Evolutionary conservation across 2,888 invertebrate species (phyloP).

Genomic region (Neria commutata): DNA sequence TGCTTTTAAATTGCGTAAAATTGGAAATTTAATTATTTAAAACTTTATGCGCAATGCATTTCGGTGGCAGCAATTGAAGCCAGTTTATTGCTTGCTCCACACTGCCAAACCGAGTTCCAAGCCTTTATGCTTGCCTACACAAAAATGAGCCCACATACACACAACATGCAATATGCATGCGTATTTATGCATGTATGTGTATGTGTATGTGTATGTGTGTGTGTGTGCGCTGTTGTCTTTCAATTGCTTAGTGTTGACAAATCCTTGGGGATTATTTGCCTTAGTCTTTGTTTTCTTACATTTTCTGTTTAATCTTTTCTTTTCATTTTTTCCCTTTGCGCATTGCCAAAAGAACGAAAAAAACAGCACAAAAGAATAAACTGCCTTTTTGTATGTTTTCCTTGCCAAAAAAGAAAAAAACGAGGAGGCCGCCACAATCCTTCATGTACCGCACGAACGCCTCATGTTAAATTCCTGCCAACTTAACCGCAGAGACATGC

Average conservation of each 20-base stretch:
- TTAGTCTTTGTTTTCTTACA: not conserved
- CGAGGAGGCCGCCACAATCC: slow-evolving; percentile 22
- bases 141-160: too few species aligned
- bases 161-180: too few species aligned
- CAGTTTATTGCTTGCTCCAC: too few species aligned
- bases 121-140: too few species aligned
- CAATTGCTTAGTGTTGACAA: slow-evolving; percentile 25
- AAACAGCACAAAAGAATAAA: not conserved
- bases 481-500: not conserved
- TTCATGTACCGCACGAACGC: slow-evolving; percentile 20
- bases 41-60: too few species aligned
- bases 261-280: slow-evolving; percentile 21
- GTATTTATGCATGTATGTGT: too few species aligned
- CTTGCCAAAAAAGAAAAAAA: too few species aligned
- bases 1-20: too few species aligned
- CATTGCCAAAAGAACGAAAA: not conserved
- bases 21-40: too few species aligned
- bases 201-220: too few species aligned
- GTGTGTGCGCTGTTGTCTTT: not conserved
- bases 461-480: not conserved
- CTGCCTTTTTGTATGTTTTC: not conserved
- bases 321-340: not conserved
- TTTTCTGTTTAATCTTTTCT: not conserved
- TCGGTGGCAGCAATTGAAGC: too few species aligned
- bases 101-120: too few species aligned